Conservation (phyloP, 2,888 invertebrate genomes). For the Pandemis corylana region DNA sequence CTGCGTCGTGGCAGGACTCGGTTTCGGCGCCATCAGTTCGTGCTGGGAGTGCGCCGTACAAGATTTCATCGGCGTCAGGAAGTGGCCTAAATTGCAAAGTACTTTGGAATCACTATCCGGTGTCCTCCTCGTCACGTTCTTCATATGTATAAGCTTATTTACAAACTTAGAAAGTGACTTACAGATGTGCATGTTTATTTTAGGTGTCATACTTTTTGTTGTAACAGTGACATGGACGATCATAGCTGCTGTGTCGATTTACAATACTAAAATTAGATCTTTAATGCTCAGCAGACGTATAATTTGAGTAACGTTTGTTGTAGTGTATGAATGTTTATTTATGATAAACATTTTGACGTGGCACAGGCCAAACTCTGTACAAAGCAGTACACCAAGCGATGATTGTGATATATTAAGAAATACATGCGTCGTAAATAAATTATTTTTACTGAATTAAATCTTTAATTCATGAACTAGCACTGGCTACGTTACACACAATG, state of each 20-base stretch:
- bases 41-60: slow-evolving; percentile 78
- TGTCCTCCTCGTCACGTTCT: slow-evolving; percentile 63
- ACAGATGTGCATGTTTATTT: slow-evolving; percentile 66
- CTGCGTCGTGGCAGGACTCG: slow-evolving; percentile 79
- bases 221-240: slow-evolving; percentile 68
- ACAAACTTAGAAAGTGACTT: slow-evolving; percentile 62
- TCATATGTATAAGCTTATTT: slow-evolving; percentile 62
- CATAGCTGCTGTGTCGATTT: slow-evolving; percentile 63
- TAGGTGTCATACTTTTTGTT: slow-evolving; percentile 62
- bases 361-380: background rate
- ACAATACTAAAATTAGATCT: slow-evolving; percentile 64
- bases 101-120: slow-evolving; percentile 77
- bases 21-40: slow-evolving; percentile 77
- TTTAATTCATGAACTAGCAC: background rate
- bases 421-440: slow-evolving; percentile 20
- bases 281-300: slow-evolving; percentile 57
- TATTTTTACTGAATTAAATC: slow-evolving; percentile 6
- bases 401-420: slow-evolving; percentile 31
- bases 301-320: slow-evolving; percentile 22
- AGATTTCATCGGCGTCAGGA: slow-evolving; percentile 77
- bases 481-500: background rate
- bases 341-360: slow-evolving; percentile 1
- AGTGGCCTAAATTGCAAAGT: slow-evolving; percentile 80
- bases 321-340: slow-evolving; percentile 8
- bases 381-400: slow-evolving; percentile 3